Evolutionary conservation across 2,113 vertebrate species (phyloP).

Genomic region (Austrofundulus limnaeus): DNA sequence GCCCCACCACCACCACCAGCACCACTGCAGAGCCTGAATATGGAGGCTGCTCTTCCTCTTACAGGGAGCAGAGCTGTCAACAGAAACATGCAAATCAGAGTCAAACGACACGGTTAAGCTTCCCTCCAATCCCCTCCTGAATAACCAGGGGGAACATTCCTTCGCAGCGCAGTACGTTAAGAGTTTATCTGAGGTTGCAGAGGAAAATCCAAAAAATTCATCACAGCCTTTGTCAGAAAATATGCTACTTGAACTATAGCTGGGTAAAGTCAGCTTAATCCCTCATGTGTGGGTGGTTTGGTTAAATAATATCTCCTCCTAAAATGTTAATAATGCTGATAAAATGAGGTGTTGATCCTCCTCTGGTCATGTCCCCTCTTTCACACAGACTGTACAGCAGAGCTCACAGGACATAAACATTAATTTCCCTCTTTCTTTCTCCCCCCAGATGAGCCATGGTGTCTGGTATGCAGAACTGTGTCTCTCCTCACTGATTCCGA

Average conservation of each 20-base stretch:
- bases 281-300: conserved; percentile 41
- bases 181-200: conserved; percentile 33
- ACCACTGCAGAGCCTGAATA: conserved; percentile 36
- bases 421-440: conserved; percentile 57
- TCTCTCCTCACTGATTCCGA: conserved; percentile 46
- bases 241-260: conserved; percentile 24
- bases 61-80: conserved; percentile 2
- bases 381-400: conserved; percentile 29
- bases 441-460: conserved; percentile 67
- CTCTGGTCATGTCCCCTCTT: conserved; percentile 48
- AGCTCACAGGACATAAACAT: conserved; percentile 54
- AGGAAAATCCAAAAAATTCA: conserved; percentile 31
- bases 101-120: conserved; percentile 28
- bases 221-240: conserved; percentile 25
- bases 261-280: conserved; percentile 30
- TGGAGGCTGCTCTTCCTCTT: not conserved
- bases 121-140: not conserved
- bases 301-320: conserved; percentile 38
- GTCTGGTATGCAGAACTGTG: conserved; percentile 72
- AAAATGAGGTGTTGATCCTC: conserved; percentile 40
- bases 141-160: conserved; percentile 47
- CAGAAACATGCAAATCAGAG: conserved; percentile 45
- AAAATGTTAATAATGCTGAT: conserved; percentile 52
- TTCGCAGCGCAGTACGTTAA: conserved; percentile 27
- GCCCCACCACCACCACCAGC: conserved; percentile 17